Conservation (phyloP, 2,113 vertebrate genomes). For the Lamprologus tigripictilis region DNA sequence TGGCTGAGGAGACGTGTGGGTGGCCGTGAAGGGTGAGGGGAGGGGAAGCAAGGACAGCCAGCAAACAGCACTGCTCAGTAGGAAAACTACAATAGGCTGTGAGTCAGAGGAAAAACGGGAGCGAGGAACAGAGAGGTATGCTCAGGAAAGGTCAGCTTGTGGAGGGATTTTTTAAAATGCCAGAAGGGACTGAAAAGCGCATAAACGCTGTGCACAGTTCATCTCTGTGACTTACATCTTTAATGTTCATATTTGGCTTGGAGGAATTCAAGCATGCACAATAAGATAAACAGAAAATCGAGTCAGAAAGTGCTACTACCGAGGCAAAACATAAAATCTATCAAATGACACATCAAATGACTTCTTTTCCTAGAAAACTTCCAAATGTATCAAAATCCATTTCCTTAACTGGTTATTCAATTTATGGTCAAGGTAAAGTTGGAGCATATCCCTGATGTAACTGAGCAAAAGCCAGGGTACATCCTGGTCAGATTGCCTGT, state of each 20-base stretch:
- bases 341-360: not conserved
- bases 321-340: not conserved
- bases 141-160: slow-evolving; percentile 40
- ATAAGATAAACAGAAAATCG: not conserved
- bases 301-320: not conserved
- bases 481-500: not conserved
- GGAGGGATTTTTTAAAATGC: slow-evolving; percentile 28
- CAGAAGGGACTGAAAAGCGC: slow-evolving; percentile 3
- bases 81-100: slow-evolving; percentile 37
- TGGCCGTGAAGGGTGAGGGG: slow-evolving; percentile 31
- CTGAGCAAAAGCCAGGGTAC: not conserved
- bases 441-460: not conserved
- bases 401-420: not conserved
- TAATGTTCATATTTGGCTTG: slow-evolving; percentile 8
- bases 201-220: not conserved
- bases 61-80: slow-evolving; percentile 32
- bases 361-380: not conserved
- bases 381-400: not conserved
- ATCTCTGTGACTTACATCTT: not conserved
- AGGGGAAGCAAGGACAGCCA: slow-evolving; percentile 25
- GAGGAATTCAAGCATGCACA: slow-evolving; percentile 19
- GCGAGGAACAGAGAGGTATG: slow-evolving; percentile 17
- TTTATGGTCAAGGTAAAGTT: not conserved
- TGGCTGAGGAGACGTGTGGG: slow-evolving; percentile 57
- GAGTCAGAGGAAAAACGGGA: slow-evolving; percentile 43